Percentiles rank a stretch among this genome's conserved stretches.
Conservation (phyloP, 2,113 vertebrate species). For the Larimichthys polyactis region DNA sequence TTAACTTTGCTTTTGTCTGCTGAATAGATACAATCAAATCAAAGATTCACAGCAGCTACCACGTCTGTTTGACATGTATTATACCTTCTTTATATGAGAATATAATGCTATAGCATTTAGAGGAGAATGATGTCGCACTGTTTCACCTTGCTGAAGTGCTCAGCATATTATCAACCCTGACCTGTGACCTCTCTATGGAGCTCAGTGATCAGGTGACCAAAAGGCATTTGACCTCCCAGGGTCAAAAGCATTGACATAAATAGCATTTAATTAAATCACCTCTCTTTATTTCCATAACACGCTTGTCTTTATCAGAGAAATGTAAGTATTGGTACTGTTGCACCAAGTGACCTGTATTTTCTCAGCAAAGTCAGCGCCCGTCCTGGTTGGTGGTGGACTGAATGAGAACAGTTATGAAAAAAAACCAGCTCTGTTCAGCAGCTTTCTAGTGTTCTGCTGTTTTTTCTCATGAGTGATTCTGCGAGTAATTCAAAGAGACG, state of each 20-base stretch:
- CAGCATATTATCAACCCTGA: constrained; percentile 18
- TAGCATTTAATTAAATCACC: not conserved
- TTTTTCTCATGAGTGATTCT: constrained; percentile 47
- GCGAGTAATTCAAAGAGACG: constrained; percentile 68
- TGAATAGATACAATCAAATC: not conserved
- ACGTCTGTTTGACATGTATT: too few relatives aligned
- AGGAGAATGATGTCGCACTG: not conserved
- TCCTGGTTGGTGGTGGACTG: constrained; percentile 55
- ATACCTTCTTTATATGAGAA: not conserved
- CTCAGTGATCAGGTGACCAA: not conserved
- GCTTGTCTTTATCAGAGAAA: not conserved
- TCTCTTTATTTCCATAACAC: not conserved
- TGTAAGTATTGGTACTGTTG: not conserved
- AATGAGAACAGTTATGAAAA: constrained; percentile 49
- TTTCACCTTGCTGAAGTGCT: not conserved
- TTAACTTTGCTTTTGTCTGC: constrained; percentile 2
- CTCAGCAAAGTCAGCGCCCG: constrained; percentile 25
- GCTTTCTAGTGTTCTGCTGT: constrained; percentile 30
- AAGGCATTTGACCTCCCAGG: not conserved
- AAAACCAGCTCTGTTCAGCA: constrained; percentile 46
- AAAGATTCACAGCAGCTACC: not conserved
- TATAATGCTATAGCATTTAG: not conserved
- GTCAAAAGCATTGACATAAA: not conserved
- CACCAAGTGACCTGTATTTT: constrained; percentile 28
- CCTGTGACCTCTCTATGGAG: constrained; percentile 18